These are phyloP conservation scores for Lepidothrix coronata DNA, from an alignment of 2,113 vertebrate genomes.

Conservation along the genomic window DNA sequence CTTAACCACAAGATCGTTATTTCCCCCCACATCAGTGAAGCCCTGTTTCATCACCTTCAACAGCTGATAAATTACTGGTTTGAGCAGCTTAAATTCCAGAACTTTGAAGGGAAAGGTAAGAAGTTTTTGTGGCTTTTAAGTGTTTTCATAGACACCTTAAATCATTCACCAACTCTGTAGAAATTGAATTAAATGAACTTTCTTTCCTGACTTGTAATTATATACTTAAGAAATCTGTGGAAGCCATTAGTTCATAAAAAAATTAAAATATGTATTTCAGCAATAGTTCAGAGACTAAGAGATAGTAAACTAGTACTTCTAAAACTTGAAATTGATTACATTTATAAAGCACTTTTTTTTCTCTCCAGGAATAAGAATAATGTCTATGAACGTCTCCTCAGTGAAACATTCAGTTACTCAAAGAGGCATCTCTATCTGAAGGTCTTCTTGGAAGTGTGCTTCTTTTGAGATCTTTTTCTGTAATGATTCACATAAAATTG, in stretches of 20 bases:
- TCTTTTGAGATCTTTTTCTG: background rate
- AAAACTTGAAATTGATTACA: background rate
- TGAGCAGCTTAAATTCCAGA: background rate
- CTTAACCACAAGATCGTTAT: background rate
- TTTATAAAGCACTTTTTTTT: background rate
- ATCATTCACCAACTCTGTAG: background rate
- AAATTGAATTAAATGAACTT: background rate
- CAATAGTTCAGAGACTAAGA: background rate
- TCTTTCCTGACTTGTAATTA: background rate
- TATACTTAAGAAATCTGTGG: background rate
- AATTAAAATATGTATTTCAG: background rate
- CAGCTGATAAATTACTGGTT: slow-evolving; percentile 15
- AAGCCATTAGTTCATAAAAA: background rate
- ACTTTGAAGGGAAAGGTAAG: slow-evolving; percentile 3
- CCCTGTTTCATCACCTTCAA: background rate
- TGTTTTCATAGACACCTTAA: background rate
- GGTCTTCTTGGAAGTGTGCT: background rate
- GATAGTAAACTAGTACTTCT: background rate
- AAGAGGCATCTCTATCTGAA: background rate
- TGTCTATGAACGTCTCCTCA: background rate
- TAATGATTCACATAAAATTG: background rate
- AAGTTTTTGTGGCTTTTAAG: background rate
- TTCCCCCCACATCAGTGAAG: background rate
- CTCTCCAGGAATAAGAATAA: background rate
- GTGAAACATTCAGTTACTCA: background rate